Evolutionary conservation across 2,113 vertebrate genomes (phyloP), one percentile per base, ranked within the genome.

Genomic region (Salvator merianae): DNA sequence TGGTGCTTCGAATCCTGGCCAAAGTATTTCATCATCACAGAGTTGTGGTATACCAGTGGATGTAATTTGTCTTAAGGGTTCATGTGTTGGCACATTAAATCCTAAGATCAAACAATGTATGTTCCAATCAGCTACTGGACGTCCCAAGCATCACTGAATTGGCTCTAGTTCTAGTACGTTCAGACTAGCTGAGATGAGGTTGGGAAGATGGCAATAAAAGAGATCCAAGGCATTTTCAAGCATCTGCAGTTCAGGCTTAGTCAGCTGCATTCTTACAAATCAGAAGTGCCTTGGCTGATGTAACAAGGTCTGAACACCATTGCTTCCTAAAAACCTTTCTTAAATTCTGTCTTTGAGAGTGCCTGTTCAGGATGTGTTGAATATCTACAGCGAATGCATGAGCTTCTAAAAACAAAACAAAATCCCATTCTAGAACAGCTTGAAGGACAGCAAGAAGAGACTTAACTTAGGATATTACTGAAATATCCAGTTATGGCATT

Each of bases 21-120:
- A 78, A 71, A n/a, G 66, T 70, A 70, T 77, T 78, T 59, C 68
- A 62, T 70, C 69, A 84, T 71, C 30, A 34, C 83, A 71, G 24
- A 28, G 53, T 40, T 43, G 50, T 78, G 66, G 53, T 78, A 34
- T 28, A 78, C 26, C 24, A 12, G 13, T 70, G 50, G 53, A 68
- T 14, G 36, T 24, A 77, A 70, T 3, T 69, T 84, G 70, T 38
- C 28, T 28, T 70, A 70, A 84, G 34, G 10, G 28, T 55, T 20
- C 47, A 59, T 70, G 36, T 84, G 74, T 70, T 70, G 74, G 63
- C 30, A 43, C 5, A 40, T 7, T 78, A 40, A 32, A 16, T 43
- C 43, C 34, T 75, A 68, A 75, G 59, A 75, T 34, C 82, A 77
- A 68, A 28, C 16, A n/a, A n/a, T 68, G 77, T 28, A 22, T 3